phyloP scores from a whole-genome alignment of 2,113 vertebrate genomes.

The Muntiacus reevesi region DNA sequence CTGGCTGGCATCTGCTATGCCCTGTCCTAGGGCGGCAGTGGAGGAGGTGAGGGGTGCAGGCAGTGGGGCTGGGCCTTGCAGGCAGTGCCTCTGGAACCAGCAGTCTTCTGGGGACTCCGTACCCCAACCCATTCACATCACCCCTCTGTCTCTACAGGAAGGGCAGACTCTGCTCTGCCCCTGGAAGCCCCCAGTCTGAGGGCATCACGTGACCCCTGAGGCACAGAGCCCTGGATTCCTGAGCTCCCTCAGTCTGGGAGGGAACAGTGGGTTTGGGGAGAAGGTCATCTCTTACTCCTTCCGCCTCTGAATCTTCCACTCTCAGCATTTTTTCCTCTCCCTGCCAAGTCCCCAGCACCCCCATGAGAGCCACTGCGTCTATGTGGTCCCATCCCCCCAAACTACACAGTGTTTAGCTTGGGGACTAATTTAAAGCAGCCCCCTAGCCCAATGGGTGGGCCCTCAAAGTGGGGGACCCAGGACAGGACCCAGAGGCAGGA shows the following conservation, averaged over 20 bases:
- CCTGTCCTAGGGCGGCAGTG: neutral
- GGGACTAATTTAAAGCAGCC: neutral
- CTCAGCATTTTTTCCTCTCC: neutral
- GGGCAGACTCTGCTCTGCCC: neutral
- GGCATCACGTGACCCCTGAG: neutral
- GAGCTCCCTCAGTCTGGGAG: neutral
- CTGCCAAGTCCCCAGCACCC: neutral
- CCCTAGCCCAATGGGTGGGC: neutral
- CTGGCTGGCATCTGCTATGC: constrained; percentile 13
- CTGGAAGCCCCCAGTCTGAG: neutral
- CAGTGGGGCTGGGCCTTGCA: neutral
- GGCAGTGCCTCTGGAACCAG: neutral
- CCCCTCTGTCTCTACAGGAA: neutral
- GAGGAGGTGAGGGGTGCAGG: neutral
- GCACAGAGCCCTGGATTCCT: neutral
- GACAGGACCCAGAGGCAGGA: neutral
- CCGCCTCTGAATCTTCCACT: neutral
- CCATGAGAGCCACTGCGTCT: neutral
- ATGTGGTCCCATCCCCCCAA: no score
- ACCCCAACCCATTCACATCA: neutral
- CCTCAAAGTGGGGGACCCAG: neutral
- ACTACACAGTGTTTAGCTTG: neutral
- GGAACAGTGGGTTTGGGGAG: neutral
- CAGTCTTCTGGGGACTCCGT: neutral
- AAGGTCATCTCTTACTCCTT: neutral